phyloP scores from a whole-genome alignment of 1,140 invertebrate species.

The Odontomachus brunneus region DNA sequence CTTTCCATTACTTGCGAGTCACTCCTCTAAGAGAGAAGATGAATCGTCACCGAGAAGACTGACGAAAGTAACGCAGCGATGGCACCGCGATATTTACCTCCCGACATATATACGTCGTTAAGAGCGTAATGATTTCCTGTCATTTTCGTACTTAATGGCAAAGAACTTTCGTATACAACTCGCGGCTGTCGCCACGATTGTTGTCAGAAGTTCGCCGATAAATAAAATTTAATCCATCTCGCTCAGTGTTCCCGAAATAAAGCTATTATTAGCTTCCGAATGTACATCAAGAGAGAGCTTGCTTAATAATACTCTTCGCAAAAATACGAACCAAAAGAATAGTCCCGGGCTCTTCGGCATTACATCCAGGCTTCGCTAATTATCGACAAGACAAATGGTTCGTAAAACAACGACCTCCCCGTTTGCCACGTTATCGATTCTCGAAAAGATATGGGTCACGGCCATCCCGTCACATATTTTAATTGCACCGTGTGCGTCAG shows the following conservation, averaged over 20 bases:
- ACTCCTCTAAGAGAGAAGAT: constrained; percentile 20
- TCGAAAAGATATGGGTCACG: background rate
- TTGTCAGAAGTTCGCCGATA: background rate
- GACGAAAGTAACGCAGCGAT: background rate
- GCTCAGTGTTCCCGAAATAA: background rate
- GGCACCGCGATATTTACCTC: constrained; percentile 25
- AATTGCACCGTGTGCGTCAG: background rate
- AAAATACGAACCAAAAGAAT: background rate
- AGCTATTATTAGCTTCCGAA: background rate
- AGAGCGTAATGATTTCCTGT: constrained; percentile 18
- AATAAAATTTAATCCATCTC: constrained; percentile 7
- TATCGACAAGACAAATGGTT: background rate
- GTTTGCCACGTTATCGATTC: background rate
- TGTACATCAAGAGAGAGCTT: background rate
- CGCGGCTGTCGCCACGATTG: background rate
- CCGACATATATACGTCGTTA: constrained; percentile 2
- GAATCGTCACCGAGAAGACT: constrained; percentile 13
- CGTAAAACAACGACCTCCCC: background rate
- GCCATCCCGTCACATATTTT: background rate
- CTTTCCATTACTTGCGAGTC: constrained; percentile 25
- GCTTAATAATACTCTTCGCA: background rate
- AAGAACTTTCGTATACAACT: background rate
- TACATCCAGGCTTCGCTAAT: background rate
- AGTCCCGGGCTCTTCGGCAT: background rate
- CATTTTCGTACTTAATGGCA: background rate